Base-by-base conservation (phyloP, 2,888 invertebrate species). In the Netelia inedita region DNA sequence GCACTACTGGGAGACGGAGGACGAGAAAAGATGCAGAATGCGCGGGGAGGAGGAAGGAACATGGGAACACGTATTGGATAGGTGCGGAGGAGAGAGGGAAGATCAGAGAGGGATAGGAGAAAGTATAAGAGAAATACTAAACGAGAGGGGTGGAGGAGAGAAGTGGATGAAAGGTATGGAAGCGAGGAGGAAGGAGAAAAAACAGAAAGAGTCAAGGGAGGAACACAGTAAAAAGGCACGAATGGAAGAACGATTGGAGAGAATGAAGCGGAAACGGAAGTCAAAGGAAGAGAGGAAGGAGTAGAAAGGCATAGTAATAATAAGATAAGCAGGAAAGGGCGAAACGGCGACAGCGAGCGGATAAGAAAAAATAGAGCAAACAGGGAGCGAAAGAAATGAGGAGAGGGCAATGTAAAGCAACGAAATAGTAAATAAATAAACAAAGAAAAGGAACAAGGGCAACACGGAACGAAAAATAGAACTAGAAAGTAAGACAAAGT, bases 111-210 rank as follows among this genome's bases (percentile, higher is more conserved):
- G 14, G 9, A n/a, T 14, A 10, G 43, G 41, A 35, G 35, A 41
- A 6, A 65, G 35, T 1, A 16, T n/a, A 65, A 41, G 35, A 16
- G 55, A 71, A 23, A 28, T 59, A 19, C 19, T 68, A 16, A 16
- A 41, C 5, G 69, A 71, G 14, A 28, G 3, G 11, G 69, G 55
- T 8, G 50, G 5, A 9, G 55, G 28, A 5, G 69, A 71, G 16
- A 16, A 23, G 9, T 35, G 69, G 55, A 50, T 53, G 69, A 50
- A n/a, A 28, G 23, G 9, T 35, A 11, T 71, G 50, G 69, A 55
- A 46, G 11, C 5, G 5, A 19, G 6, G 14, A 23, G 66, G 14
- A 66, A 14, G 19, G 21, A 21, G 46, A 35, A 35, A 14, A 14
- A 10, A 35, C 2, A 11, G 59, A 21, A 21, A 14, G 35, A 63